phyloP scores from a whole-genome alignment of 1,140 invertebrate species.

The Argopecten irradians region DNA sequence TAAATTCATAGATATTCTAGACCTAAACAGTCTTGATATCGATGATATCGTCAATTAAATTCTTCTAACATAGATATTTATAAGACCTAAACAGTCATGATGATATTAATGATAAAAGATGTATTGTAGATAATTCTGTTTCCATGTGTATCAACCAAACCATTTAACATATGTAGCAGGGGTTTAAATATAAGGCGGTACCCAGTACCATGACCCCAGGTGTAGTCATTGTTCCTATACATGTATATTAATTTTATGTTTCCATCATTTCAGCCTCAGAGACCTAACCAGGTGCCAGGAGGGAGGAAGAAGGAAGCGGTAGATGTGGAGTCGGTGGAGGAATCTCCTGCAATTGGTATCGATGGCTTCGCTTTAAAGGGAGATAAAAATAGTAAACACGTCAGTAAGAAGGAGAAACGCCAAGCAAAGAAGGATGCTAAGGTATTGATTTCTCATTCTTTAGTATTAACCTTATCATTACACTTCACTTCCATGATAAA shows the following conservation, averaged over 20 bases:
- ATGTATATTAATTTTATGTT: not conserved
- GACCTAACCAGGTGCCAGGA: slow-evolving; percentile 63
- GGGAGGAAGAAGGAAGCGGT: slow-evolving; percentile 59
- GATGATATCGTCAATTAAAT: no score
- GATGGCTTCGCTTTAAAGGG: slow-evolving; percentile 47
- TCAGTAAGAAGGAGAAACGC: slow-evolving; percentile 74
- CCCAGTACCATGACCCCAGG: not conserved
- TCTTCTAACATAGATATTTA: no score
- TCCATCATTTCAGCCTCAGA: slow-evolving; percentile 56
- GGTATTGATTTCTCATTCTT: slow-evolving; percentile 37
- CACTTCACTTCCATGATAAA: no score
- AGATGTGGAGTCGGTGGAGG: slow-evolving; percentile 45
- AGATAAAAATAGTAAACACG: slow-evolving; percentile 73
- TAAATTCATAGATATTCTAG: no score
- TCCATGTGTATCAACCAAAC: not conserved
- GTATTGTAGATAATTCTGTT: no score
- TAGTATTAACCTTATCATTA: no score
- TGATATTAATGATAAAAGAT: no score
- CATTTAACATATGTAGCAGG: not conserved
- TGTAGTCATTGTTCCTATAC: not conserved
- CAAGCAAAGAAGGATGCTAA: slow-evolving; percentile 70
- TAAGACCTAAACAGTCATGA: no score
- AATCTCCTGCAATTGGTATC: slow-evolving; percentile 35
- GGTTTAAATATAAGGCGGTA: not conserved
- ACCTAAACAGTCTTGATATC: no score